Evolutionary conservation across 2,113 vertebrate genomes (phyloP), one percentile per base, ranked within the genome.

Genomic region (Pterocles gutturalis): DNA sequence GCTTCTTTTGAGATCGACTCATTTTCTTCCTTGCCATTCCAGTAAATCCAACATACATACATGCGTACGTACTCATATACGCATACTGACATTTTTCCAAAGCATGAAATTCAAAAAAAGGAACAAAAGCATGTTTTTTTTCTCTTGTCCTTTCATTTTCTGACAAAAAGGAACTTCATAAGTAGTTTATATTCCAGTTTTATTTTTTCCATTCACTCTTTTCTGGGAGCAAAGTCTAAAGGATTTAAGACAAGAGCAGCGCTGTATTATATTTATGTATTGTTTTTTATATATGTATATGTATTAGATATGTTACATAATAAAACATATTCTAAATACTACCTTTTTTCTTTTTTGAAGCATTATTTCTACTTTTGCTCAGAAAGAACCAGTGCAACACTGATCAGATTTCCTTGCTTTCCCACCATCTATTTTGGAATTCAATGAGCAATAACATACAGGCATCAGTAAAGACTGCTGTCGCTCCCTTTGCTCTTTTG

Each of bases 1-100:
- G n/a, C 57, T 89, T 78, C 72, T 95, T 86, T 92, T 90, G 62
- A 79, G 36, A 84, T 84, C 5, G 3, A 25, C 53, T 93, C 25
- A 26, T 95, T 95, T 93, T 92, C 76, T 80, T 87, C 71, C 28
- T 84, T 82, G 65, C 89, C 28, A 11, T 87, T 93, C 45, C 66
- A 36, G 45, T 82, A 85, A 94, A 67, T 79, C 66, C 7, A 1
- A 75, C 34, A 48, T 82, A 72, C 53, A 65, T 77, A 45, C 80
- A 4, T 67, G 77, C 36, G 53, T 88, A 31, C 45, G 11, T 73
- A n/a, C 60, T 78, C 46, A 8, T 61, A 20, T 41, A 90, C 77
- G 73, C 11, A 1, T 46, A 11, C 69, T 84, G 80, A 86, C 36
- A 11, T 71, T 78, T 95, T 87, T 69, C 67, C 49, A 69, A 61